Base-by-base conservation (phyloP, 2,113 vertebrate genomes). In the Donacobius atricapilla region DNA sequence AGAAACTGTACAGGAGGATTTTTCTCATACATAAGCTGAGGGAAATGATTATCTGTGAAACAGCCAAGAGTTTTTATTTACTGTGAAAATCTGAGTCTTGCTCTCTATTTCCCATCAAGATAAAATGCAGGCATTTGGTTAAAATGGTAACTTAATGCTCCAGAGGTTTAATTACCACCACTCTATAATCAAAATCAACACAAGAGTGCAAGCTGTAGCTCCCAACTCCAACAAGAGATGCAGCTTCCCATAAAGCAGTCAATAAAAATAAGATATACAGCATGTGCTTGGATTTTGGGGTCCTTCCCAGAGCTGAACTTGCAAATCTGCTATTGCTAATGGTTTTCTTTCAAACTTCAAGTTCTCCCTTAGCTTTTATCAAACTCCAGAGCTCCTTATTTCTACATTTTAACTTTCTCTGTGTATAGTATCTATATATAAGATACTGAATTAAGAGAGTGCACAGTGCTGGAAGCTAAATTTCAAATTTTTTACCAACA, bases 121-220 rank as follows among this genome's bases (percentile, higher is more conserved):
- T 86, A 94, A 92, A 96, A 90, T 19, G 60, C 89, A 94, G 69
- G 93, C 96, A 35, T 93, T 97, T 96, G 94, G 83, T 92, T 96
- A 94, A 96, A 96, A 96, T 92, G 92, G 89, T 87, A 93, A 79
- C 94, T 96, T 84, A 96, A 96, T 96, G 92, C 91, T 94, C 94
- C 88, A 77, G 93, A 93, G 91, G 87, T 94, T 96, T 94, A 97
- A 97, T 97, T 97, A 93, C 90, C 37, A n/a, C 68, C 63, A 17
- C 79, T 90, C 84, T 71, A 51, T 73, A 94, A 87, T 78, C 73
- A 82, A 90, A 90, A 94, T 78, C 86, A 89, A 80, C 39, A 42
- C 39, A 9, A 9, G 77, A 86, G 90, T 10, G 76, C 81, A 83
- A 73, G 35, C 86, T 93, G 73, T 80, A 87, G 88, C 57, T 87